These are phyloP conservation scores for Polylopha cassiicola DNA, from an alignment of 2,888 invertebrate genomes.

Conservation along the genomic window DNA sequence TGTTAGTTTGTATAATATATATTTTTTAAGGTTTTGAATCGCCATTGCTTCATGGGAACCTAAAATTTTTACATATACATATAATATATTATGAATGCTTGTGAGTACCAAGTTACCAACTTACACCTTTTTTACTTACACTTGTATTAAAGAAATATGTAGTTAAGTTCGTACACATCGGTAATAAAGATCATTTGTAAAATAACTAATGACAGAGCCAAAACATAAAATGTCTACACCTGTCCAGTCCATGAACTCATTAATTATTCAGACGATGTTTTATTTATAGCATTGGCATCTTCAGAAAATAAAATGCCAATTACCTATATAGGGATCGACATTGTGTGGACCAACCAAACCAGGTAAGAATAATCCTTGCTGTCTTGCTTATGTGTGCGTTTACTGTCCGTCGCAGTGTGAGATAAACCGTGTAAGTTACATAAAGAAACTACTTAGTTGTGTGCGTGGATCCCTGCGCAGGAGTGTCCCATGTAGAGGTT, in stretches of 20 bases:
- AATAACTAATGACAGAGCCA: too few relatives aligned
- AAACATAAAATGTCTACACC: slow-evolving; percentile 40
- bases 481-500: slow-evolving; percentile 64
- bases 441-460: slow-evolving; percentile 38
- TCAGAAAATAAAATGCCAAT: slow-evolving; percentile 52
- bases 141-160: too few relatives aligned
- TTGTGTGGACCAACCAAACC: slow-evolving; percentile 34
- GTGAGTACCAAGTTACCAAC: too few relatives aligned
- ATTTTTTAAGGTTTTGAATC: too few relatives aligned
- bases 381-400: slow-evolving; percentile 37
- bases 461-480: slow-evolving; percentile 56
- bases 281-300: slow-evolving; percentile 48
- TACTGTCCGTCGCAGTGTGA: slow-evolving; percentile 24
- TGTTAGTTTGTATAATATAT: too few relatives aligned
- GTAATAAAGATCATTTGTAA: too few relatives aligned
- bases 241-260: slow-evolving; percentile 27
- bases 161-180: too few relatives aligned
- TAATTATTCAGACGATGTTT: slow-evolving; percentile 27
- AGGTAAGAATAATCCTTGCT: slow-evolving; percentile 55
- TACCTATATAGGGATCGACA: slow-evolving; percentile 30
- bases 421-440: slow-evolving; percentile 35
- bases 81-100: too few relatives aligned
- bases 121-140: too few relatives aligned
- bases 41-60: too few relatives aligned
- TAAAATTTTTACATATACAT: too few relatives aligned